Percentiles rank a stretch among this genome's conserved stretches.
These are phyloP conservation scores for Salmo trutta DNA, from an alignment of 2,797 vertebrate species.

Conservation along the genomic window DNA sequence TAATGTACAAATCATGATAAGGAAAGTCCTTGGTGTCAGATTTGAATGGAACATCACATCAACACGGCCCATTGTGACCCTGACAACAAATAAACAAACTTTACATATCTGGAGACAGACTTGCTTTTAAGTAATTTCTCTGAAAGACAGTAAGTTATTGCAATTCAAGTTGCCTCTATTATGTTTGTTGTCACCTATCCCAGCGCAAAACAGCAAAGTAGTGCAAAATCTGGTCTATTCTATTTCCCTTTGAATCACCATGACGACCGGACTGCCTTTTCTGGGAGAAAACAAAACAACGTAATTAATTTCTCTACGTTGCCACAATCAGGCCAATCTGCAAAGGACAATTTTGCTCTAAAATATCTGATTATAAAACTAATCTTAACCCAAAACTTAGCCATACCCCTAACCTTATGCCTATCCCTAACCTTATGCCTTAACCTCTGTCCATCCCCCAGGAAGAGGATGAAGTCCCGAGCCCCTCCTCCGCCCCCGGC, in stretches of 20 bases:
- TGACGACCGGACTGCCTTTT: not conserved
- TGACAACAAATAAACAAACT: conserved; percentile 24
- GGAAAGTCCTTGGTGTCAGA: not conserved
- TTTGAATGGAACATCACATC: conserved; percentile 25
- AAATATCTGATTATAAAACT: not conserved
- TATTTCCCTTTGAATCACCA: not conserved
- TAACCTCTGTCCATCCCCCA: conserved; percentile 34
- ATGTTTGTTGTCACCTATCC: not conserved
- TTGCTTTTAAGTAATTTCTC: conserved; percentile 24
- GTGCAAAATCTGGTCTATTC: not conserved
- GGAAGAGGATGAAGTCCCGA: conserved; percentile 87
- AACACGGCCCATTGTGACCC: conserved; percentile 12
- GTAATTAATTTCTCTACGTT: not conserved
- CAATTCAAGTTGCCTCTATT: conserved; percentile 31
- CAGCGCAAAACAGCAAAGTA: not conserved
- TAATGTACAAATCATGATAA: not conserved
- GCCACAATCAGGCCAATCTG: not conserved
- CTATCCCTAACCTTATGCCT: not conserved
- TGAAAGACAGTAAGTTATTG: conserved; percentile 10
- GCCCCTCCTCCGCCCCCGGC: conserved; percentile 83
- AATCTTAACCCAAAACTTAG: not conserved
- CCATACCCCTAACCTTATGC: not conserved
- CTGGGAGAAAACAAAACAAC: not conserved
- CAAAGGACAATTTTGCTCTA: not conserved
- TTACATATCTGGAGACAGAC: conserved; percentile 16